Percentiles rank a stretch among this genome's conserved stretches.
Conservation (phyloP, 2,113 vertebrate genomes). For the Oncorhynchus clarkii region DNA sequence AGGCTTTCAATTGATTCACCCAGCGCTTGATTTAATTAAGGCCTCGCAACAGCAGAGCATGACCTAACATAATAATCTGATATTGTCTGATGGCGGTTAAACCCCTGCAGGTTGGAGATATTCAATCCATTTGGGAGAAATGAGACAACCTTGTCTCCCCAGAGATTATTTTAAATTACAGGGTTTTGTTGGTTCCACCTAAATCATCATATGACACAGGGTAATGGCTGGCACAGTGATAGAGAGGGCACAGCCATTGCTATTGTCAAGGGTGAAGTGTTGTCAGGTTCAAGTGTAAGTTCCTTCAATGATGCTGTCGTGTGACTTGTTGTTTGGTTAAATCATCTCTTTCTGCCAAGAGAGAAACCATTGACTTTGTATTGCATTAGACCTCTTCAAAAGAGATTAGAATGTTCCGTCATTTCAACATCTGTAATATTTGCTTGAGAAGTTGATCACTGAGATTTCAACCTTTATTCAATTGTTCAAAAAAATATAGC, state of each 20-base stretch:
- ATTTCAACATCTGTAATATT: constrained; percentile 36
- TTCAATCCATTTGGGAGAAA: constrained; percentile 6
- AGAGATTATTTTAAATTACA: background rate
- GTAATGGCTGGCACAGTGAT: no score
- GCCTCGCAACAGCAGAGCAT: constrained; percentile 7
- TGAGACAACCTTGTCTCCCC: background rate
- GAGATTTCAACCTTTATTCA: background rate
- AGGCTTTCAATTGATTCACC: constrained; percentile 42
- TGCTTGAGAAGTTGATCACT: constrained; percentile 17
- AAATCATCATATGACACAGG: no score
- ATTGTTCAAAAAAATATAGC: no score
- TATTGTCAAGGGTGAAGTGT: no score
- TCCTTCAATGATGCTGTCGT: no score
- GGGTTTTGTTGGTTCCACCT: background rate
- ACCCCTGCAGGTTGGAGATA: background rate
- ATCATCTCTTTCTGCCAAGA: background rate
- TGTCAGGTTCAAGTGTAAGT: no score
- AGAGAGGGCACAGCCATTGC: no score
- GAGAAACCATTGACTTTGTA: background rate
- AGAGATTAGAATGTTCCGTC: constrained; percentile 16
- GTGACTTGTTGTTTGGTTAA: no score
- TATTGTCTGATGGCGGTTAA: constrained; percentile 18
- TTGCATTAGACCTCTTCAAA: constrained; percentile 7
- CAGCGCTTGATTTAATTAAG: constrained; percentile 51
- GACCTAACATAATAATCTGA: constrained; percentile 40